phyloP scores from a whole-genome alignment of 1,140 invertebrate species.

The Mycetomoellerius zeteki region DNA sequence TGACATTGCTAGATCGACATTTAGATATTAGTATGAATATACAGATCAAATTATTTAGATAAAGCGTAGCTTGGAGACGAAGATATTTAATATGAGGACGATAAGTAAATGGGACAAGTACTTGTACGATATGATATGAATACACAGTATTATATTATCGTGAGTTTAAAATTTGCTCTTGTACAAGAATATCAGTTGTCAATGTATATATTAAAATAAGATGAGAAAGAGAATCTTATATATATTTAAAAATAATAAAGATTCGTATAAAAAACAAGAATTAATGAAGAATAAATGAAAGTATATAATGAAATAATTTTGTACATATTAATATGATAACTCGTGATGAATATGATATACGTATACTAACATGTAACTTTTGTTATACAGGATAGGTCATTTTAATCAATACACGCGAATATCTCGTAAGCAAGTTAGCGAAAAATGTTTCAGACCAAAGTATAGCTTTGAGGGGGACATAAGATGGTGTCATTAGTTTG shows the following conservation, averaged over 20 bases:
- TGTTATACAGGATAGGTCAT: too few relatives aligned
- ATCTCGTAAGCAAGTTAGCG: too few relatives aligned
- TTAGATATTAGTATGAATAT: conserved; percentile 22
- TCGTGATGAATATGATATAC: background rate
- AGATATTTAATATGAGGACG: conserved; percentile 24
- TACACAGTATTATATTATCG: background rate
- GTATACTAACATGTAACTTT: background rate
- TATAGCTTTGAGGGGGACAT: too few relatives aligned
- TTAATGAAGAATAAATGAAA: background rate
- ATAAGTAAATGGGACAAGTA: conserved; percentile 16
- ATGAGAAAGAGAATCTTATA: background rate
- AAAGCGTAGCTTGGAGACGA: background rate
- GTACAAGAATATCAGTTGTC: background rate
- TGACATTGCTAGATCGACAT: conserved; percentile 21
- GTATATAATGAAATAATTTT: background rate
- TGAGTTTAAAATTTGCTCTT: background rate
- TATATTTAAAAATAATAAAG: background rate
- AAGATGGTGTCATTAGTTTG: too few relatives aligned
- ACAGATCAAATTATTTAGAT: conserved; percentile 48
- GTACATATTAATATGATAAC: background rate
- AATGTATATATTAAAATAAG: background rate
- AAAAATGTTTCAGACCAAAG: too few relatives aligned
- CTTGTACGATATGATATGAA: background rate
- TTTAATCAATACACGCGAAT: too few relatives aligned
- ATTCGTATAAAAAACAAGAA: background rate